Evolutionary conservation across 2,797 vertebrate species (phyloP), one percentile per base, ranked within the genome.

Genomic region (Myiotriccus ornatus): DNA sequence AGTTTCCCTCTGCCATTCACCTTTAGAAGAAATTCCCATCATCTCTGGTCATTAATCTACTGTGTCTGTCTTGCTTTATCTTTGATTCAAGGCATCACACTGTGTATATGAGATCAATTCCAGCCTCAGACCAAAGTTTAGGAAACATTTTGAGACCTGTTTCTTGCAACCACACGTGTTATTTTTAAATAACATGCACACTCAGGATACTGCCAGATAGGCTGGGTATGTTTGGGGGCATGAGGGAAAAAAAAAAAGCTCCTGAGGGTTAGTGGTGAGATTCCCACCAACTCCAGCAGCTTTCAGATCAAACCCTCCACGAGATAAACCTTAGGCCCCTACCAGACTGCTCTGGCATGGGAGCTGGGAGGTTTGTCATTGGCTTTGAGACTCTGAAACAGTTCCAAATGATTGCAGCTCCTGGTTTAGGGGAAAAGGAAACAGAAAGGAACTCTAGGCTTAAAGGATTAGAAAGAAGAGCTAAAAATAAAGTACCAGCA

Each of bases 391-490:
- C 91, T 92, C 84, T 94, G 95, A 93, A 78, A 35, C 15, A 0
- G 44, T 41, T 89, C 95, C 95, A 97, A 95, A 71, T 52, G 81
- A 97, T 96, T 94, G 92, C 91, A 94, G 96, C 84, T 93, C 90
- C 90, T 94, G 90, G 73, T 91, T 92, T 87, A 53, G 70, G 78
- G 89, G 64, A 93, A 95, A 90, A 91, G 91, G 94, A 97, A 96
- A 85, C 91, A 97, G 90, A 96, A 83, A 95, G 95, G 80, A 94
- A 89, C 93, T 83, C 18, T 3, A 1, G 55, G 84, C 87, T 96
- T 96, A 97, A 94, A 41, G 88, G 96, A 94, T 96, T 92, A 90
- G 93, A 96, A 92, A 94, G 91, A 94, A 96, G 95, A 95, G 89
- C 88, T 90, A 92, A 94, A 81, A 89, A 95, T 62, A 86, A 92